Percentiles rank a stretch among this genome's conserved stretches.
These are phyloP conservation scores for Pissodes strobi DNA, from an alignment of 1,140 invertebrate species.

Conservation along the genomic window DNA sequence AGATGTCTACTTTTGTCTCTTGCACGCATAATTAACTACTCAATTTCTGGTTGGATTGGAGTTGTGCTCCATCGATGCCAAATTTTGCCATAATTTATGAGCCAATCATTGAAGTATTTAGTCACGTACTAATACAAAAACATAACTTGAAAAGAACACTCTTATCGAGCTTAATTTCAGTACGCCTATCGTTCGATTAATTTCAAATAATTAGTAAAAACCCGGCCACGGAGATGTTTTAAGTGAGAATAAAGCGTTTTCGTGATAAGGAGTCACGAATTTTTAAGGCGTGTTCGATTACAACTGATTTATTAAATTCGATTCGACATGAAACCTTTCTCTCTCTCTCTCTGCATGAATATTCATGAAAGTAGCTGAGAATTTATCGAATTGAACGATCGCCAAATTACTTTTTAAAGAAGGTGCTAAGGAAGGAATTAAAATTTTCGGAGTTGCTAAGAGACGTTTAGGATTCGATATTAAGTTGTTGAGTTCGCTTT, in stretches of 20 bases:
- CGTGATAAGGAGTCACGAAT: conserved; percentile 16
- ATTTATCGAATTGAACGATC: background rate
- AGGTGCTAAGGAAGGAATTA: conserved; percentile 3
- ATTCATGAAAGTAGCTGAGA: conserved; percentile 15
- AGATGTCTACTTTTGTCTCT: too few species aligned
- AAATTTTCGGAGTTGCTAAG: too few species aligned
- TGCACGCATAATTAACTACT: too few species aligned
- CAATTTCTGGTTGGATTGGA: too few species aligned
- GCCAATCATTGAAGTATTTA: too few species aligned
- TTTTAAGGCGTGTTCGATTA: conserved; percentile 29
- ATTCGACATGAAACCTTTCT: conserved; percentile 19
- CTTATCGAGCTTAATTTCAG: too few species aligned
- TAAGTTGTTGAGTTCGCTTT: too few species aligned
- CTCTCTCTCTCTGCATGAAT: conserved; percentile 22
- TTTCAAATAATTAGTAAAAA: conserved; percentile 12
- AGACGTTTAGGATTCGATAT: too few species aligned
- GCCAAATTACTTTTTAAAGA: conserved; percentile 14
- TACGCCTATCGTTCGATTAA: conserved; percentile 6
- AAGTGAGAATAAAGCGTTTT: conserved; percentile 11
- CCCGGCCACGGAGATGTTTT: background rate
- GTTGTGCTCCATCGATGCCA: too few species aligned
- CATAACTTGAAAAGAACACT: too few species aligned
- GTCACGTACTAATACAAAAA: too few species aligned
- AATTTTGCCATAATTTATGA: too few species aligned
- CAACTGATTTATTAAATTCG: conserved; percentile 21